Conservation (phyloP, 37 sponge, comb jelly and placozoan genomes). For the Aplysina aerophoba region DNA sequence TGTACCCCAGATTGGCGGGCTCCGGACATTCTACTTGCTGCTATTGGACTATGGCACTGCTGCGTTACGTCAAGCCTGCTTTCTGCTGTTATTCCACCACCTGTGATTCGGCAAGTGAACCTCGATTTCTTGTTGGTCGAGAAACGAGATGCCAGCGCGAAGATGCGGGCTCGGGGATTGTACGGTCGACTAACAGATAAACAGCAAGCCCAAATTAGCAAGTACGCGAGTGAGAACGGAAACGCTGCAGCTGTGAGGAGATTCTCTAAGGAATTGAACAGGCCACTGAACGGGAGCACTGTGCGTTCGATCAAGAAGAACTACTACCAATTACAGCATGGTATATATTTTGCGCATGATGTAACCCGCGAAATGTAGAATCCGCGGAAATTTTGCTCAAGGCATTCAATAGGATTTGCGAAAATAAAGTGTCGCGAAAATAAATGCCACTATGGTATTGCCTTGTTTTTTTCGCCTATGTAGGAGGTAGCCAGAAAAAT, state of each 20-base stretch:
- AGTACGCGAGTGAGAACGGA: slow-evolving; percentile 25
- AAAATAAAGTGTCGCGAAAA: too few relatives aligned
- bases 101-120: slow-evolving; percentile 23
- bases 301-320: slow-evolving; percentile 36
- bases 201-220: slow-evolving; percentile 27
- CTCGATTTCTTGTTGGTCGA: slow-evolving; percentile 3
- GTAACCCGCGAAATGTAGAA: too few relatives aligned
- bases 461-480: too few relatives aligned
- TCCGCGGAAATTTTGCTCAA: too few relatives aligned
- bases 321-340: slow-evolving; percentile 24
- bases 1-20: slow-evolving; percentile 8
- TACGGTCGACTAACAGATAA: slow-evolving; percentile 36
- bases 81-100: slow-evolving; percentile 30
- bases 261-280: slow-evolving; percentile 23
- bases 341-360: too few relatives aligned
- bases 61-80: slow-evolving; percentile 31
- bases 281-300: slow-evolving; percentile 33
- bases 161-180: slow-evolving; percentile 14
- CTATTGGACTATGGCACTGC: slow-evolving; percentile 26
- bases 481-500: too few relatives aligned
- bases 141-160: slow-evolving; percentile 23
- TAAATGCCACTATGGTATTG: too few relatives aligned
- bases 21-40: background rate
- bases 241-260: slow-evolving; percentile 30
- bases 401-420: too few relatives aligned